Conservation (phyloP, 1,140 invertebrate genomes). For the Heliconius eleuchia region DNA sequence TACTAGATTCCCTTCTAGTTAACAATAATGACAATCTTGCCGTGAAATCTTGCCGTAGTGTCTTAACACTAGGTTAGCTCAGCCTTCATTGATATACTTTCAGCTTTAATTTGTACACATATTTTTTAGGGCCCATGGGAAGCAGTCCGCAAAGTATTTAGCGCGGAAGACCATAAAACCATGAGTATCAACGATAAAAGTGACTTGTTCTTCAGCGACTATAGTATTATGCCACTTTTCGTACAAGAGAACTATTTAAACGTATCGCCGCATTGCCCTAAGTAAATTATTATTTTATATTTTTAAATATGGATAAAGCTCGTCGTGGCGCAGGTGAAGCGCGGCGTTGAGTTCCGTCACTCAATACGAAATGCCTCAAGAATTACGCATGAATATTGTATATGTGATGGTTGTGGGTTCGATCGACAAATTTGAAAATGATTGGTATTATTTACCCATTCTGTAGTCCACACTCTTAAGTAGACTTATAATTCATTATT, state of each 20-base stretch:
- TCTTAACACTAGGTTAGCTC: no score
- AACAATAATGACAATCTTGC: no score
- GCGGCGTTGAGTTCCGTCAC: no score
- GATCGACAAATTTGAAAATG: neutral
- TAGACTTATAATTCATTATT: no score
- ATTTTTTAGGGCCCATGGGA: conserved; percentile 93
- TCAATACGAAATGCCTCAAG: no score
- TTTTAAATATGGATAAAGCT: no score
- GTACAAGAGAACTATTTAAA: conserved; percentile 98
- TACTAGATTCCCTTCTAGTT: no score
- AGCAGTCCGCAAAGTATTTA: conserved; percentile 94
- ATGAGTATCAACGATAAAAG: conserved; percentile 94
- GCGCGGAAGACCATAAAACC: conserved; percentile 88
- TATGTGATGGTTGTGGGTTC: neutral
- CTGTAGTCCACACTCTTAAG: no score
- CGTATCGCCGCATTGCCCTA: conserved; percentile 85
- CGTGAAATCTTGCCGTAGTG: no score
- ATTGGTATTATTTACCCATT: no score
- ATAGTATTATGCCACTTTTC: conserved; percentile 96
- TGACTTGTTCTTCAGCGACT: conserved; percentile 98
- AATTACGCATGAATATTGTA: neutral
- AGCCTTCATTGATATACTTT: no score
- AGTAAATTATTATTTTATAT: conserved; percentile 69
- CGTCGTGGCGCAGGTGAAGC: no score
- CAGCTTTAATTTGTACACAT: neutral